Evolutionary conservation across 2,888 invertebrate genomes (phyloP).

Genomic region (Catotricha subobsoleta): DNA sequence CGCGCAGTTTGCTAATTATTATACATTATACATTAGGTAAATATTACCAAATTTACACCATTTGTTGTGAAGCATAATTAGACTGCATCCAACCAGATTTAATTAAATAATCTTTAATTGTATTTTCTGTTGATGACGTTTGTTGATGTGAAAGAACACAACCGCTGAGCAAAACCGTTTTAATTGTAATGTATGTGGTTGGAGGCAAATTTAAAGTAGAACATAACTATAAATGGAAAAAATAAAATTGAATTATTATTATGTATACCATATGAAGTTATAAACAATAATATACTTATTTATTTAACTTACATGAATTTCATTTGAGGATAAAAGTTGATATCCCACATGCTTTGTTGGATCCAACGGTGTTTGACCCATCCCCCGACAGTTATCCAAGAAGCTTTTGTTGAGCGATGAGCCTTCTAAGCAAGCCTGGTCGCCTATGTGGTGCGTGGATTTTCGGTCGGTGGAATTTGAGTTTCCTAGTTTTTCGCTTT

Average conservation of each 20-base stretch:
- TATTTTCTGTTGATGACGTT: constrained; percentile 16
- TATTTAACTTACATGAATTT: constrained; percentile 37
- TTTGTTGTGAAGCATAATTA: no score
- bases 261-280: not conserved
- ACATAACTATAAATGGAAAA: constrained; percentile 41
- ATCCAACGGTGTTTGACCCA: constrained; percentile 29
- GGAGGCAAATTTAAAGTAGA: constrained; percentile 61
- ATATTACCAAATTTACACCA: no score
- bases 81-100: constrained; percentile 26
- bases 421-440: constrained; percentile 29
- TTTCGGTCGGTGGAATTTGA: constrained; percentile 75
- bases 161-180: constrained; percentile 54
- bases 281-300: not conserved
- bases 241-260: not conserved
- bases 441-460: constrained; percentile 57
- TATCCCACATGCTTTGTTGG: constrained; percentile 26
- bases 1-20: no score
- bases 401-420: constrained; percentile 31
- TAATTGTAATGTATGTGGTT: constrained; percentile 74
- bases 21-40: no score
- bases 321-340: constrained; percentile 46
- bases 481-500: constrained; percentile 34
- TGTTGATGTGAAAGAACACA: not conserved
- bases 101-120: constrained; percentile 32
- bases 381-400: constrained; percentile 33